Evolutionary conservation across 2,113 vertebrate species (phyloP).

Genomic region (Pangasianodon hypophthalmus): DNA sequence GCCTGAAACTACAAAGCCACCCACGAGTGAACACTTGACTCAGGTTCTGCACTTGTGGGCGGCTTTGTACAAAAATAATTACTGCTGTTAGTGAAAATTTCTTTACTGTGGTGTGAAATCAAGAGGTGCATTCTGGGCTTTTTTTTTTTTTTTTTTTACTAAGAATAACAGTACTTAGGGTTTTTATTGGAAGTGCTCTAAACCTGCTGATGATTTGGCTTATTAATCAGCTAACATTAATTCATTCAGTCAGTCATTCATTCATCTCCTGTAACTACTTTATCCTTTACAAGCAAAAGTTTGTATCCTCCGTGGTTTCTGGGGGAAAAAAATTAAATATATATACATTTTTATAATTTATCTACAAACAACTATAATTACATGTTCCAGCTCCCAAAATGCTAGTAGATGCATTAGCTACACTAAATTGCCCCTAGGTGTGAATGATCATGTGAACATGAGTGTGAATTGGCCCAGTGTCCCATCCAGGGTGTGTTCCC

Average conservation of each 20-base stretch:
- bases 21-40: not conserved
- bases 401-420: not conserved
- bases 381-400: not conserved
- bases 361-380: not conserved
- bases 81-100: constrained; percentile 22
- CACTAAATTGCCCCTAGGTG: no score
- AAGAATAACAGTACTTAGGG: not conserved
- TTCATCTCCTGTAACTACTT: not conserved
- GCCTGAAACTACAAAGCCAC: constrained; percentile 5
- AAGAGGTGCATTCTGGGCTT: not conserved
- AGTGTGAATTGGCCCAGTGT: not conserved
- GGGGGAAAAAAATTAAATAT: not conserved
- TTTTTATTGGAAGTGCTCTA: not conserved
- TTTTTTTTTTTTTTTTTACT: not conserved
- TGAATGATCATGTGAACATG: not conserved
- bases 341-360: no score
- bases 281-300: not conserved
- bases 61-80: constrained; percentile 29
- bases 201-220: not conserved
- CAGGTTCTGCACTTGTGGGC: constrained; percentile 24
- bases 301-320: not conserved
- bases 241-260: not conserved
- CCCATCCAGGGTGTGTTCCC: not conserved
- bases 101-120: not conserved
- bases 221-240: not conserved